These are phyloP conservation scores for Agrochola litura DNA, from an alignment of 2,888 invertebrate genomes.

Conservation along the genomic window DNA sequence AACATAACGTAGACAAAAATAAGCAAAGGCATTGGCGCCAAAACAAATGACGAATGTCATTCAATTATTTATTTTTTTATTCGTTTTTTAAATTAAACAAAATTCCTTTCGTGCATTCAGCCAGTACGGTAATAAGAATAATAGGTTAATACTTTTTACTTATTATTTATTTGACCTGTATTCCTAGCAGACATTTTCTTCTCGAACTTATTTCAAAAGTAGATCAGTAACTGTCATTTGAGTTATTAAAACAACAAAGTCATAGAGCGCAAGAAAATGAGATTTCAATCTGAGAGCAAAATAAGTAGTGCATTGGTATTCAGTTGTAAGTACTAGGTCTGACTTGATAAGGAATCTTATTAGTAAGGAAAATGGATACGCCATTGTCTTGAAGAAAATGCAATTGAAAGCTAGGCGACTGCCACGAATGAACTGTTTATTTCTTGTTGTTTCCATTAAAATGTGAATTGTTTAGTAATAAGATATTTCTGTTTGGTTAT, in stretches of 20 bases:
- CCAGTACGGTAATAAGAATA: constrained; percentile 5
- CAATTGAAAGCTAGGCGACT: constrained; percentile 35
- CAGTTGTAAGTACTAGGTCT: constrained; percentile 54
- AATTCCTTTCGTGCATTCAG: constrained; percentile 20
- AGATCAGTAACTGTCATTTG: constrained; percentile 30
- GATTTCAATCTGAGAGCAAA: constrained; percentile 56
- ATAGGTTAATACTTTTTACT: too few species aligned
- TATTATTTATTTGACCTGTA: constrained; percentile 15
- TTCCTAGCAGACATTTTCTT: constrained; percentile 2
- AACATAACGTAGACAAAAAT: neutral
- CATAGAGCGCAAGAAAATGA: constrained; percentile 51
- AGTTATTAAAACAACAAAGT: constrained; percentile 52
- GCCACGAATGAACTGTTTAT: constrained; percentile 29
- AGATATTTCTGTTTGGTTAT: constrained; percentile 11
- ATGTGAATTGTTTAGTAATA: constrained; percentile 21
- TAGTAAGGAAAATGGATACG: constrained; percentile 56
- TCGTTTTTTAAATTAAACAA: constrained; percentile 28
- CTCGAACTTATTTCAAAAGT: constrained; percentile 29
- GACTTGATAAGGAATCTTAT: constrained; percentile 60
- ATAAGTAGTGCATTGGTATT: constrained; percentile 65
- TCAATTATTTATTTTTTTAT: neutral
- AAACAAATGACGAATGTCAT: constrained; percentile 34
- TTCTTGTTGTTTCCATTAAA: constrained; percentile 31
- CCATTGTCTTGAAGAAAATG: constrained; percentile 51
- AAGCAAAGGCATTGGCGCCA: constrained; percentile 2